Evolutionary conservation across 1,140 invertebrate species (phyloP).

Genomic region (Platyura marginata): DNA sequence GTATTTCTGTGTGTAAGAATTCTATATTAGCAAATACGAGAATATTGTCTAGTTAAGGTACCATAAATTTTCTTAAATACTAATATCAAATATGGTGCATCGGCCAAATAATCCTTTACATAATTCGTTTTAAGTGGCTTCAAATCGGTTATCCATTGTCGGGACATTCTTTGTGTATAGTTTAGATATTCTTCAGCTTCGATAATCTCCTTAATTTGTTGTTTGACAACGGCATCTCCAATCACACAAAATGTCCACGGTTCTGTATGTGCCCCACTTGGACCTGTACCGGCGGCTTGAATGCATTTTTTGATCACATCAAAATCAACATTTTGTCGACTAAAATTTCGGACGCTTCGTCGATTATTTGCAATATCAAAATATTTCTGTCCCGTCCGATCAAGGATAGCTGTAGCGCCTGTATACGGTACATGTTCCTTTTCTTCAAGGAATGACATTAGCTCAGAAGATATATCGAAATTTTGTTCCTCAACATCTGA

Average conservation of each 20-base stretch:
- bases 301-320: neutral
- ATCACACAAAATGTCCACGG: slow-evolving; percentile 75
- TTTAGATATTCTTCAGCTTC: slow-evolving; percentile 77
- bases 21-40: neutral
- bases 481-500: too few species aligned
- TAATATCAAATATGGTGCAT: slow-evolving; percentile 66
- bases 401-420: slow-evolving; percentile 28
- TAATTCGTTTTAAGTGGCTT: slow-evolving; percentile 57
- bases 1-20: neutral
- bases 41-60: neutral
- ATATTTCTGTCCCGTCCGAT: slow-evolving; percentile 29
- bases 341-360: neutral
- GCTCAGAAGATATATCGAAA: too few species aligned
- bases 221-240: slow-evolving; percentile 41
- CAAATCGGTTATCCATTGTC: slow-evolving; percentile 74
- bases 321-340: neutral
- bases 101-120: slow-evolving; percentile 69
- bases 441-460: slow-evolving; percentile 37
- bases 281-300: slow-evolving; percentile 39
- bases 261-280: slow-evolving; percentile 82
- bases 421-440: slow-evolving; percentile 43
- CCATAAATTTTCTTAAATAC: slow-evolving; percentile 75
- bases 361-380: neutral
- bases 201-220: slow-evolving; percentile 53
- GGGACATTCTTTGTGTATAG: slow-evolving; percentile 70